Base-by-base conservation (phyloP, 2,113 vertebrate genomes). In the Danio rerio region DNA sequence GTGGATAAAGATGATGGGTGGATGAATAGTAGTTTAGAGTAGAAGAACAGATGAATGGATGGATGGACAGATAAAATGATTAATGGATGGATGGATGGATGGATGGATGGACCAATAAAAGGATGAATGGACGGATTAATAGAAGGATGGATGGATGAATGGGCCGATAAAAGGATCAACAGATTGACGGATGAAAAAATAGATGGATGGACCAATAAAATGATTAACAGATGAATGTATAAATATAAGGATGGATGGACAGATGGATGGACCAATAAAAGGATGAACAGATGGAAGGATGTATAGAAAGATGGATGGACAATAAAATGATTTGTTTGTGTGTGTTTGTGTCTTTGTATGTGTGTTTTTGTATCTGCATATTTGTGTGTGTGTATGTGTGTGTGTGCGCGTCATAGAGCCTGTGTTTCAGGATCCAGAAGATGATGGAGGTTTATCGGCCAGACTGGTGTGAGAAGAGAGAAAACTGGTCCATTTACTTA, bases 401-500 rank as follows among this genome's bases (percentile, higher is more conserved):
- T 66, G 31, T 31, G 55, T 59, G 52, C 42, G 68, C 49, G 49
- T 13, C 20, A 1, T 50, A 99, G 98, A 98, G 94, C 68, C 86
- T 96, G 61, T 99, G 97, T 84, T 99, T 98, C 92, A 96, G 98
- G 0, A 89, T 99, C 82, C 94, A 94, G 91, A 99, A 99, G 93
- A 99, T 99, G 97, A 96, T 98, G 40, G 98, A 98, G 81, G 96
- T 95, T 7, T 99, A 99, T 78, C 96, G 96, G 62, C 98, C 98
- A 0, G 96, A 96, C 87, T 99, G 98, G 96, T 99, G 97, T 80
- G 97, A 97, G 83, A 90, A 92, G 86, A 94, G 97, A 10, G 95
- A 97, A 81, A 92, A 96, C 80, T 99, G 98, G 98, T 98, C 97
- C 0, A 94, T 99, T 86, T 99, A 97, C 86, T 89, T 99, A 86